These are phyloP conservation scores for Gymnarchus niloticus DNA, from an alignment of 2,113 vertebrate species.

Conservation along the genomic window DNA sequence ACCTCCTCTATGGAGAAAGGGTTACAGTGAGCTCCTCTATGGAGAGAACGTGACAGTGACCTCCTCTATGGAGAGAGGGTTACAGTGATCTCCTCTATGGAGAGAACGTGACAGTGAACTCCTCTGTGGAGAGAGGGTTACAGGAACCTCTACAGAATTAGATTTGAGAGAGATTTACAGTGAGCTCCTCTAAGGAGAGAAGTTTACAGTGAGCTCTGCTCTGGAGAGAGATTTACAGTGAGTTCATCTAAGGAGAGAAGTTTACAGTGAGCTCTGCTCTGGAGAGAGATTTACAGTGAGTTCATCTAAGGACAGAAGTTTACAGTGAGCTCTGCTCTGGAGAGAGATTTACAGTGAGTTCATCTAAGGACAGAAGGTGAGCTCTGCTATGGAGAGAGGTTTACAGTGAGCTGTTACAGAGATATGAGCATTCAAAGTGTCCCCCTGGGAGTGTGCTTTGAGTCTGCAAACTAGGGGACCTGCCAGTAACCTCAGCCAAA, in stretches of 20 bases:
- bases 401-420: not conserved
- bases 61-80: not conserved
- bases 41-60: not conserved
- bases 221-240: not conserved
- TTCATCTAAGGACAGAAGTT: not conserved
- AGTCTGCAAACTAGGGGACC: not conserved
- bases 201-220: not conserved
- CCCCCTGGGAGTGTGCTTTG: not conserved
- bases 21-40: not conserved
- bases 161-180: not conserved
- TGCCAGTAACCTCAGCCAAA: constrained; percentile 1
- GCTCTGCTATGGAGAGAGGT: not conserved
- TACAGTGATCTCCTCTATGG: not conserved
- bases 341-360: not conserved
- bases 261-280: not conserved
- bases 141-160: not conserved
- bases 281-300: not conserved
- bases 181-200: not conserved
- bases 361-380: not conserved
- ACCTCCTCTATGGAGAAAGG: not conserved
- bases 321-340: not conserved
- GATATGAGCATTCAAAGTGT: not conserved
- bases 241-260: not conserved
- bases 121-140: not conserved
- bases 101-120: not conserved